phyloP scores from a whole-genome alignment of 2,888 invertebrate species.

The Euspilapteryx auroguttella region DNA sequence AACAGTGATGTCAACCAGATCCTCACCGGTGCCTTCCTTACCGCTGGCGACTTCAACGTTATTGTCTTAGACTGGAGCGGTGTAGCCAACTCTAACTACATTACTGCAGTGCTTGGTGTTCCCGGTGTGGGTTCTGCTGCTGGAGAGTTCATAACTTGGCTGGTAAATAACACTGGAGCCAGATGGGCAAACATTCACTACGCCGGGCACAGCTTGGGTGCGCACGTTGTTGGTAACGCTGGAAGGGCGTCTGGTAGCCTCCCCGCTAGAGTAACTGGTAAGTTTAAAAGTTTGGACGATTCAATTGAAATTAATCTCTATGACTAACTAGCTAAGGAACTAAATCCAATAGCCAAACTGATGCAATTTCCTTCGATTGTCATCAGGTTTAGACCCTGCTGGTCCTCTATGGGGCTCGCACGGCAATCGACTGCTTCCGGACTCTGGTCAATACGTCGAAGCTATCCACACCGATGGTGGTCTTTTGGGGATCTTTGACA shows the following conservation, averaged over 20 bases:
- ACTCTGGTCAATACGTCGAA: constrained; percentile 17
- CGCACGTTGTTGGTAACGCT: constrained; percentile 38
- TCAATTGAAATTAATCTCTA: neutral
- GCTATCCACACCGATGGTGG: constrained; percentile 17
- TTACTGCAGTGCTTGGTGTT: constrained; percentile 23
- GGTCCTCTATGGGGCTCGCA: constrained; percentile 5
- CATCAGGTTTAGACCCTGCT: constrained; percentile 8
- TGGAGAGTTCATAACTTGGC: constrained; percentile 38
- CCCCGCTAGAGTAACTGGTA: constrained; percentile 26
- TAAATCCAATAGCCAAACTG: neutral
- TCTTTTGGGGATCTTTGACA: constrained; percentile 11
- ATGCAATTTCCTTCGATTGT: neutral
- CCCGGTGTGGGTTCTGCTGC: constrained; percentile 27
- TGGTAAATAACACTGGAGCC: constrained; percentile 27
- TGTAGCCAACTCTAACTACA: constrained; percentile 18
- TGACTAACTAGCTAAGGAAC: neutral
- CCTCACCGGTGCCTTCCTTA: constrained; percentile 22
- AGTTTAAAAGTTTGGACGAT: constrained; percentile 3
- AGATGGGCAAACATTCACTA: constrained; percentile 38
- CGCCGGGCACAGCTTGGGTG: constrained; percentile 47
- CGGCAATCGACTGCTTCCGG: constrained; percentile 8
- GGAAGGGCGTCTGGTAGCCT: constrained; percentile 20
- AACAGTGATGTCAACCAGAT: constrained; percentile 18
- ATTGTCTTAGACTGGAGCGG: constrained; percentile 39
- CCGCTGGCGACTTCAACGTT: constrained; percentile 26